Base-by-base conservation (phyloP, 2,888 invertebrate species). In the Drosophila flavopinicola region DNA sequence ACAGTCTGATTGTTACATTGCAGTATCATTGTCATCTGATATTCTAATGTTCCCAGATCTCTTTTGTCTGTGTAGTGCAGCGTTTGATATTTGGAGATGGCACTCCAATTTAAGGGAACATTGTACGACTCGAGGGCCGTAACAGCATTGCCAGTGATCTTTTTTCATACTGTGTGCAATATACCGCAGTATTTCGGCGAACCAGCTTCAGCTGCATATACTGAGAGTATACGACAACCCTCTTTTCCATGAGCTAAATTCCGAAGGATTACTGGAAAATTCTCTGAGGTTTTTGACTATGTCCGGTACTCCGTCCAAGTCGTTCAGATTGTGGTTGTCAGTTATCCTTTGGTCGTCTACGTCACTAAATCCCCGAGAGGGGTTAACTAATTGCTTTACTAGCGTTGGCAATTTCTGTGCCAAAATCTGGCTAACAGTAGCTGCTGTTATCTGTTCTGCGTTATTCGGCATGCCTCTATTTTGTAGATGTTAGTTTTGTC, bases 51-150 rank as follows among this genome's bases (percentile, higher is more conserved):
- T 17, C 17, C 29, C 9, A 42, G 3, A 29, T 42, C 17, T 10
- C 17, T 5, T 1, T 66, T 61, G 20, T 47, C 66, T 2, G 56
- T 61, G 24, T 57, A 66, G 24, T 66, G 56, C 1, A 57, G n/a
- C 11, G 61, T 66, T 1, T 57, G 48, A 23, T 54, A 56, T 24
- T 56, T 35, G 11, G 47, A 52, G 6, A 48, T 48, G 3, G 48
- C 17, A 3, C 9, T 48, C 17, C 48, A 48, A 7, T 51, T 38
- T 10, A 65, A 37, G 10, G 60, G 60, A 10, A 54, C 45, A 13
- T 64, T 64, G 32, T 64, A 64, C 0, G 60, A 60, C 25, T 66
- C 61, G 17, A 66, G 24, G 4, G 52, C 59, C 9, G 39, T 53
- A 29, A 66, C 66, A 7, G 52, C 63, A 3, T 51, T 29, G 9